Evolutionary conservation across 1,140 invertebrate species (phyloP), one percentile per base, ranked within the genome.

Genomic region (Xylocopa sonorina): DNA sequence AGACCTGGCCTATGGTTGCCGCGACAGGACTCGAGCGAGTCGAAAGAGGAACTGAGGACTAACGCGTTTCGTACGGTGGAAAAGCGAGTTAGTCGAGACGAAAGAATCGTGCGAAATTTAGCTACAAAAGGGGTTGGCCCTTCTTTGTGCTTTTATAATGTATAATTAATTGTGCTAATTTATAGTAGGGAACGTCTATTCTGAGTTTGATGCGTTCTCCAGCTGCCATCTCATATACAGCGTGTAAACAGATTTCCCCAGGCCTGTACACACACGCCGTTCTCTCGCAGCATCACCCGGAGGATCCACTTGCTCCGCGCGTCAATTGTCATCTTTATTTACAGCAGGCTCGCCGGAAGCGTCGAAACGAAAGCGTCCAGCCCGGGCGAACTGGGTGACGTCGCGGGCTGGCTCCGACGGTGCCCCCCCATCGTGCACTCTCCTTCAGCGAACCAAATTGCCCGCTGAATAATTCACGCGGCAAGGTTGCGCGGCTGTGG

Each of bases 371-470:
- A 50, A 67, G 18, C 46, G n/a, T n/a, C 29, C 46, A 32, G 21
- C 34, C 14, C 16, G 2, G 21, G 21, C 7, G 48, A 68, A 34
- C 29, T n/a, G 46, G 43, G 21, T 18, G 29, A 51, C 32, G 29
- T 1, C 2, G 6, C 24, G 18, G 18, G 18, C 2, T 14, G 16
- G 62, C 46, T 29, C 50, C 10, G n/a, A 51, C 10, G 29, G 48
- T n/a, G n/a, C n/a, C n/a, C n/a, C n/a, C n/a, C n/a, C n/a, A n/a
- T n/a, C n/a, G 29, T 4, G 10, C 32, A 24, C 64, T 53, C 41
- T 78, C 48, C 66, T 68, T 78, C 75, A 71, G 34, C 24, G 46
- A 71, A 32, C 67, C 66, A 78, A 78, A 78, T 78, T 78, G 75
- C 75, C 46, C 75, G 55, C 55, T 78, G 75, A 78, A 78, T 78